These are phyloP conservation scores for Toxostoma redivivum DNA, from an alignment of 2,113 vertebrate species.

Conservation along the genomic window DNA sequence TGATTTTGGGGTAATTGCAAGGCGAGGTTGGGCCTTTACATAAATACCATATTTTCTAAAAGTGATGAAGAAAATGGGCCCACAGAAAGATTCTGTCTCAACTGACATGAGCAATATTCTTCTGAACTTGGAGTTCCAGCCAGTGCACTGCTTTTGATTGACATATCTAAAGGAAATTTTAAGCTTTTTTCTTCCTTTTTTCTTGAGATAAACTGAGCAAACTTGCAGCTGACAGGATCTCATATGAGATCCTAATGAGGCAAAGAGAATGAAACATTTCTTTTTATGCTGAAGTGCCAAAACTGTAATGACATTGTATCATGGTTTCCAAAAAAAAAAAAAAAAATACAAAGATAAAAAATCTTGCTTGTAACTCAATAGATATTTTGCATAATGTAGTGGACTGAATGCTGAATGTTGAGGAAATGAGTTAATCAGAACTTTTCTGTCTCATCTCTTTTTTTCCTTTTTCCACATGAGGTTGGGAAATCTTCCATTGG, in stretches of 20 bases:
- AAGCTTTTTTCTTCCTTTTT: slow-evolving; percentile 14
- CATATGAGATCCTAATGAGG: neutral
- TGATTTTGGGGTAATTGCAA: neutral
- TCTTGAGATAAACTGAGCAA: neutral
- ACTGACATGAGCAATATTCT: neutral
- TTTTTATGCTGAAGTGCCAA: neutral
- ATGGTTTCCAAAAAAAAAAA: neutral
- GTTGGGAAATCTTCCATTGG: neutral
- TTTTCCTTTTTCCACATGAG: neutral
- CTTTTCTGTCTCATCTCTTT: neutral
- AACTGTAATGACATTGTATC: neutral
- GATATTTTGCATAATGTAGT: neutral
- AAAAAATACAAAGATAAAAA: neutral
- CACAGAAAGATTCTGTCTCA: neutral
- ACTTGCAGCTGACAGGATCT: slow-evolving; percentile 9
- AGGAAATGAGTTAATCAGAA: neutral
- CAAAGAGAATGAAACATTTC: neutral
- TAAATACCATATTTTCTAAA: neutral
- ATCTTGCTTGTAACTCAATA: neutral
- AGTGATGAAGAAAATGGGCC: neutral
- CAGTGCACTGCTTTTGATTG: neutral
- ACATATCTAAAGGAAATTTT: neutral
- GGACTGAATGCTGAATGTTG: neutral
- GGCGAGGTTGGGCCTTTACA: neutral
- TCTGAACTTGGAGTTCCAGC: neutral